Base-by-base conservation (phyloP, 2,797 vertebrate species). In the Mormyrus hasselquistii region DNA sequence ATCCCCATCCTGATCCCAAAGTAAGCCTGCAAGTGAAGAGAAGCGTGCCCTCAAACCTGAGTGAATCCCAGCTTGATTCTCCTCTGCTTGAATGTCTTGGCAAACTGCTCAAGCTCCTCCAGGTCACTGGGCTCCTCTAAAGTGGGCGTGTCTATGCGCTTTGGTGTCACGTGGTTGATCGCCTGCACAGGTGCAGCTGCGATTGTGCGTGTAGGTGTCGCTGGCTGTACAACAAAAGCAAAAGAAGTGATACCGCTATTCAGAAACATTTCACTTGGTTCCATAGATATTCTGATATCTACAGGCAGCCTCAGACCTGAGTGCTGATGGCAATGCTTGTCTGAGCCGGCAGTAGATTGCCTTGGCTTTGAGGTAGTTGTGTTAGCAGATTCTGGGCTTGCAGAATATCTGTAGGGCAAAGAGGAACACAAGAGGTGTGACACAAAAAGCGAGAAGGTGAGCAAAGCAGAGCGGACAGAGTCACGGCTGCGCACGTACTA, bases 41-140 rank as follows among this genome's bases (percentile, higher is more conserved):
- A 53, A 52, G 22, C 1, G 0, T 8, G 47, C 19, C 2, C 8
- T 16, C 34, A 4, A 52, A 97, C 97, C 97, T 97, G 97, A 96
- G 97, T 97, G 95, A 97, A 97, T 94, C 97, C 97, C 91, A 97
- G 96, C 95, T 97, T 97, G 94, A 97, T 97, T 91, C 97, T 95
- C 94, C 97, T 96, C 95, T 97, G 97, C 94, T 97, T 97, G 94
- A 97, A 97, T 91, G 95, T 96, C 96, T 97, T 97, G 93, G 97
- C 97, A 95, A 97, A 97, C 91, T 97, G 96, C 94, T 97, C 97
- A 91, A 97, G 96, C 94, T 97, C 97, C 95, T 97, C 97, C 92
- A 97, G 95, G 94, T 97, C 97, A 93, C 96, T 97, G 94, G 97
- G 96, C 92, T 97, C 97, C 93, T 97, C 97, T 94, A 96, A 94